Percentiles rank a stretch among this genome's conserved stretches.
Evolutionary conservation across 2,797 vertebrate species (phyloP).

Genomic region (Pipistrellus pipistrellus): DNA sequence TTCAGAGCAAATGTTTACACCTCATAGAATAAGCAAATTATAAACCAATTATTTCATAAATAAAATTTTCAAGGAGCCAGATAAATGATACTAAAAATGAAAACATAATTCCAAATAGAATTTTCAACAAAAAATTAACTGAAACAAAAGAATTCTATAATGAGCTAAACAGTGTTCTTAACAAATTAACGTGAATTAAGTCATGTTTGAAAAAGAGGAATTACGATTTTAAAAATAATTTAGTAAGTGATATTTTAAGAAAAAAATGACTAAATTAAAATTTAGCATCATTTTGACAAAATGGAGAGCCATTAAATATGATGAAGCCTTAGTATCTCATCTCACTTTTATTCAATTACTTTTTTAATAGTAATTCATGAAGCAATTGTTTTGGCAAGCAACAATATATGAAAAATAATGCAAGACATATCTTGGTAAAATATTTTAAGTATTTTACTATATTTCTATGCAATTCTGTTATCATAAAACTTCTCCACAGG

Average conservation of each 20-base stretch:
- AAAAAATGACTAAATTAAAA: background rate
- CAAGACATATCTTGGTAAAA: background rate
- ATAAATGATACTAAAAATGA: background rate
- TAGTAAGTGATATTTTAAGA: background rate
- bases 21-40: background rate
- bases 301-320: background rate
- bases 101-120: conserved; percentile 15
- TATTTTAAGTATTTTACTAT: background rate
- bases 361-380: conserved; percentile 1
- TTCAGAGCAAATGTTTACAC: background rate
- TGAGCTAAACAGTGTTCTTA: background rate
- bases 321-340: background rate
- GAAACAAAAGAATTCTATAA: background rate
- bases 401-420: background rate
- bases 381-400: background rate
- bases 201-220: background rate
- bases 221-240: background rate
- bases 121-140: background rate
- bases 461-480: conserved; percentile 10
- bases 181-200: background rate
- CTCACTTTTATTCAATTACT: background rate
- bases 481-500: background rate
- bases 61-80: background rate
- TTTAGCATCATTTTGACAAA: background rate
- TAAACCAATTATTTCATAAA: background rate